Evolutionary conservation across 2,888 invertebrate genomes (phyloP).

Genomic region (Lepidocyrtoides sp.): DNA sequence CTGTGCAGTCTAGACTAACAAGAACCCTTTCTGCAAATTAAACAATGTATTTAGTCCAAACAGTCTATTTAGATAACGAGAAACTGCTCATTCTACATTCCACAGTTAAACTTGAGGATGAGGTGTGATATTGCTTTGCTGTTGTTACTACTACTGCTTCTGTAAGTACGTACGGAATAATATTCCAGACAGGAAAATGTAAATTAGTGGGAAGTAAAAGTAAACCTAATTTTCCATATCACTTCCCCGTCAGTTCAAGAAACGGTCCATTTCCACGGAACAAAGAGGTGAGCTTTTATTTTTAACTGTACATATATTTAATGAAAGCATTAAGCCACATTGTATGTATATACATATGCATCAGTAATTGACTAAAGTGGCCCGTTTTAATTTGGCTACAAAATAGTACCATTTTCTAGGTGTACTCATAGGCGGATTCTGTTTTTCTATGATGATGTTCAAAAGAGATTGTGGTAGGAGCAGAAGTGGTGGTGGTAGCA

Average conservation of each 20-base stretch:
- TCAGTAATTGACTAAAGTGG: constrained; percentile 36
- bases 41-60: constrained; percentile 45
- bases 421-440: not conserved
- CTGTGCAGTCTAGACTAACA: too few relatives aligned
- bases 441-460: constrained; percentile 27
- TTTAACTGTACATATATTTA: too few relatives aligned
- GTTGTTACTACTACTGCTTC: too few relatives aligned
- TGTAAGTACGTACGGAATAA: too few relatives aligned
- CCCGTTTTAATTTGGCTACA: constrained; percentile 17
- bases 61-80: constrained; percentile 71
- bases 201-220: constrained; percentile 60
- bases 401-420: not conserved
- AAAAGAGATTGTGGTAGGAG: constrained; percentile 6
- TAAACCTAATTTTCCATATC: constrained; percentile 76
- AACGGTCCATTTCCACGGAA: constrained; percentile 30
- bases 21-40: constrained; percentile 17
- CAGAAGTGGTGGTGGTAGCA: constrained; percentile 2
- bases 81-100: constrained; percentile 61
- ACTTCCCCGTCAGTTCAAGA: constrained; percentile 57
- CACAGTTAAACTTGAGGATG: constrained; percentile 42
- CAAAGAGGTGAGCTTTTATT: constrained; percentile 69
- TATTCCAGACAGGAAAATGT: constrained; percentile 58
- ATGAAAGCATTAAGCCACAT: too few relatives aligned
- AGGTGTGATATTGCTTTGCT: constrained; percentile 63
- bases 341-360: not conserved